Evolutionary conservation across 2,888 invertebrate genomes (phyloP).

Genomic region (Acronicta leporina): DNA sequence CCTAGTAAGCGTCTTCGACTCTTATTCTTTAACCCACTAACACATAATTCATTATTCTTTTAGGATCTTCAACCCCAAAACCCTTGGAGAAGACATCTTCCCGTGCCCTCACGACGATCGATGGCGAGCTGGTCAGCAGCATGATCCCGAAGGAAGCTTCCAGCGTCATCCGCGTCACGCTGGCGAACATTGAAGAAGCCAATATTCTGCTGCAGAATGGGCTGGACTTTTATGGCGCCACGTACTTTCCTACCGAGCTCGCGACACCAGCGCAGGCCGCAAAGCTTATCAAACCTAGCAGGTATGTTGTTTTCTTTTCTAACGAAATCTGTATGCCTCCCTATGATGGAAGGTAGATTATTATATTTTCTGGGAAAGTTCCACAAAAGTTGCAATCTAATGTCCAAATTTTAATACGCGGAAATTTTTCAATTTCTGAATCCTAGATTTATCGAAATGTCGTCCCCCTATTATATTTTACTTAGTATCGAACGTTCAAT

Average conservation of each 20-base stretch:
- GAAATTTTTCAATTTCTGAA: too few species aligned
- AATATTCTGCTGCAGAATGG: slow-evolving; percentile 94
- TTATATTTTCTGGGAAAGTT: too few species aligned
- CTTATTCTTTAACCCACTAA: background rate
- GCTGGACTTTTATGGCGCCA: slow-evolving; percentile 95
- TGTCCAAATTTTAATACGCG: too few species aligned
- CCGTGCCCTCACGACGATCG: slow-evolving; percentile 80
- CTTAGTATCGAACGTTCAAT: too few species aligned
- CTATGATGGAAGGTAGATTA: too few species aligned
- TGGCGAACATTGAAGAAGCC: slow-evolving; percentile 93
- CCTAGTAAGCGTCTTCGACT: slow-evolving; percentile 1
- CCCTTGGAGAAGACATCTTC: slow-evolving; percentile 78
- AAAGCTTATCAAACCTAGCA: slow-evolving; percentile 88
- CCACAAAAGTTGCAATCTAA: too few species aligned
- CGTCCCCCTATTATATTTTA: too few species aligned
- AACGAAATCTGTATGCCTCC: too few species aligned
- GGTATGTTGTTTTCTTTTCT: slow-evolving; percentile 60
- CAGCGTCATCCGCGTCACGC: slow-evolving; percentile 92
- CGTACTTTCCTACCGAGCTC: slow-evolving; percentile 95
- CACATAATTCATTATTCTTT: slow-evolving; percentile 1
- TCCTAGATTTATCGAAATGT: too few species aligned
- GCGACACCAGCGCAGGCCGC: slow-evolving; percentile 91
- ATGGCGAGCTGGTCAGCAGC: slow-evolving; percentile 84
- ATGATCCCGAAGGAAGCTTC: slow-evolving; percentile 89
- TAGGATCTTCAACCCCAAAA: slow-evolving; percentile 84